A percentile compares a stretch with the other conserved stretches of the same genome.
These are phyloP conservation scores for Cynocephalus volans DNA, from an alignment of 2,113 vertebrate genomes.

Conservation along the genomic window DNA sequence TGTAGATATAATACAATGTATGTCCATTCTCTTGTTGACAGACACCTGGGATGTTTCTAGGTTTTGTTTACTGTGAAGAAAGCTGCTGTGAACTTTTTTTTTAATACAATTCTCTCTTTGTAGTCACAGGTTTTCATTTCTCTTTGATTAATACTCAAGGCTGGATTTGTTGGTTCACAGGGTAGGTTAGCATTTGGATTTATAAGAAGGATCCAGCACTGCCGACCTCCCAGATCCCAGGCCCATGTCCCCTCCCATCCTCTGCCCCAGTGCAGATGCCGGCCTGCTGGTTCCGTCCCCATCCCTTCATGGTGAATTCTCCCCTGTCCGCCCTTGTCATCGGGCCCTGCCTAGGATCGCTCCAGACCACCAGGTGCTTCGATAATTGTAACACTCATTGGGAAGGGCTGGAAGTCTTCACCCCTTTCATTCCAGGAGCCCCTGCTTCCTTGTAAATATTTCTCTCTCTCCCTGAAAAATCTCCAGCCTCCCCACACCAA, in stretches of 20 bases:
- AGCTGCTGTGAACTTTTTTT: not conserved
- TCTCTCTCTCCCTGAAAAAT: not conserved
- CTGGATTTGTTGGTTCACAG: not conserved
- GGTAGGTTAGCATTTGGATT: not conserved
- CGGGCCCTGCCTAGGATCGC: not conserved
- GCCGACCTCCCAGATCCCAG: not conserved
- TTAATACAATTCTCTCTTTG: not conserved
- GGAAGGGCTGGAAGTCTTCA: not conserved
- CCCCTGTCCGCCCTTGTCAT: not conserved
- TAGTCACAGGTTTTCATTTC: slow-evolving; percentile 23
- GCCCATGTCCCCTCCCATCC: not conserved
- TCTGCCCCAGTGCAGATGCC: not conserved
- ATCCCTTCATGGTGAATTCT: not conserved
- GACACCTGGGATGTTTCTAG: not conserved
- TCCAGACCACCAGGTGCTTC: not conserved
- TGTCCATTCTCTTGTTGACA: not conserved
- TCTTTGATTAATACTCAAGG: slow-evolving; percentile 16
- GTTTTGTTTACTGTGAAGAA: slow-evolving; percentile 21
- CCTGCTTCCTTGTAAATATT: not conserved
- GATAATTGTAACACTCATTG: not conserved
- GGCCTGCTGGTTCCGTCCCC: not conserved
- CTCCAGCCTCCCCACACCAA: not conserved
- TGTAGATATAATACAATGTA: not conserved
- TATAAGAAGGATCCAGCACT: not conserved
- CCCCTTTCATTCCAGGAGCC: not conserved